These are phyloP conservation scores for Zaprionus africanus DNA, from an alignment of 1,140 invertebrate species.

Conservation along the genomic window DNA sequence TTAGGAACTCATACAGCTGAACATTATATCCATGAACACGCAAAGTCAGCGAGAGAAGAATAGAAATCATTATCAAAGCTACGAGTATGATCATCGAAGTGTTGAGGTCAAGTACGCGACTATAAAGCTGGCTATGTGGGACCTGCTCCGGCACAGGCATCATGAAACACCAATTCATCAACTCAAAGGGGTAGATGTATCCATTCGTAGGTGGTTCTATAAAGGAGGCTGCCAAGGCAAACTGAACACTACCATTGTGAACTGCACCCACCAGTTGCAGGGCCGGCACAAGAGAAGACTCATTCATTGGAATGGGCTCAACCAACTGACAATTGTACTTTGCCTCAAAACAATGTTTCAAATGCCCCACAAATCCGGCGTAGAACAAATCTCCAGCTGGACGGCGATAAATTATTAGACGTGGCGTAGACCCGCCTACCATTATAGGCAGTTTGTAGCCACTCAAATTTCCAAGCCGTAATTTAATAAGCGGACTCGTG, in stretches of 20 bases:
- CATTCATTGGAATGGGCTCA: slow-evolving; percentile 39
- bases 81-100: slow-evolving; percentile 43
- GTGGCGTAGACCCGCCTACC: slow-evolving; percentile 65
- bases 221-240: slow-evolving; percentile 48
- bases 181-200: slow-evolving; percentile 65
- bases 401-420: slow-evolving; percentile 57
- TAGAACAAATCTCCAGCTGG: slow-evolving; percentile 33
- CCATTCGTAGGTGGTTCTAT: slow-evolving; percentile 18
- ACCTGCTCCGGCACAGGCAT: slow-evolving; percentile 60
- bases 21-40: slow-evolving; percentile 48
- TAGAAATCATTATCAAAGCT: slow-evolving; percentile 44
- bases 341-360: slow-evolving; percentile 49
- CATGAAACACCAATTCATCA: slow-evolving; percentile 72
- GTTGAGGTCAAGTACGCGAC: slow-evolving; percentile 43
- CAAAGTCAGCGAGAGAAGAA: slow-evolving; percentile 30
- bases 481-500: slow-evolving; percentile 6
- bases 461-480: slow-evolving; percentile 43
- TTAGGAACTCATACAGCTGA: slow-evolving; percentile 27
- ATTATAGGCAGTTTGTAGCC: slow-evolving; percentile 52
- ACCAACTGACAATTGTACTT: slow-evolving; percentile 56
- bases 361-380: slow-evolving; percentile 60
- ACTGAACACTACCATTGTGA: slow-evolving; percentile 56
- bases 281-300: slow-evolving; percentile 19
- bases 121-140: slow-evolving; percentile 55
- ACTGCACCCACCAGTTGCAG: slow-evolving; percentile 45